These are phyloP conservation scores for Ctenoplectra terminalis DNA, from an alignment of 1,140 invertebrate genomes.

Conservation along the genomic window DNA sequence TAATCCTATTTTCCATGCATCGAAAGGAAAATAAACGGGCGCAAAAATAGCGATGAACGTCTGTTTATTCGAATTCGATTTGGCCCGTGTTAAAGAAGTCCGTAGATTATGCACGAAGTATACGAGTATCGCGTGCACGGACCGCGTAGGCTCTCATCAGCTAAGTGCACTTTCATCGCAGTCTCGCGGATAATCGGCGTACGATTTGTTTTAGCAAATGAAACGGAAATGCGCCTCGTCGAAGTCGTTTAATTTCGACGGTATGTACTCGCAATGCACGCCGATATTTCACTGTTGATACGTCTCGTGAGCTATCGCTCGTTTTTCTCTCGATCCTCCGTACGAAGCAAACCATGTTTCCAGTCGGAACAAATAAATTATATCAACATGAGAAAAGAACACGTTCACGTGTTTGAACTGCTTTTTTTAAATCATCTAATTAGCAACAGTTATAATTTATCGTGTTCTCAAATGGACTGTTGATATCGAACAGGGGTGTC, in stretches of 20 bases:
- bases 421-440: neutral
- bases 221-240: conserved; percentile 67
- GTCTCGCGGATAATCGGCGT: conserved; percentile 67
- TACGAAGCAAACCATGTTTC: neutral
- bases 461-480: conserved; percentile 27
- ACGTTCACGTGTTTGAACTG: neutral
- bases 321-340: neutral
- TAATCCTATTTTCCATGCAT: neutral
- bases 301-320: neutral
- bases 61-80: conserved; percentile 65
- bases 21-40: neutral
- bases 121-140: conserved; percentile 74
- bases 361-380: neutral
- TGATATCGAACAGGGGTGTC: conserved; percentile 29
- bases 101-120: conserved; percentile 57
- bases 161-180: conserved; percentile 73
- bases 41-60: conserved; percentile 30
- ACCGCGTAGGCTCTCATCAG: conserved; percentile 72
- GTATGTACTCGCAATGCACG: conserved; percentile 7
- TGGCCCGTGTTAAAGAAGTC: conserved; percentile 59
- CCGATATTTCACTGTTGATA: conserved; percentile 15
- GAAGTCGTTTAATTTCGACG: conserved; percentile 65
- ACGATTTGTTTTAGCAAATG: conserved; percentile 76
- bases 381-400: neutral
- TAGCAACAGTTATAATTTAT: neutral